These are phyloP conservation scores for Zapus hudsonius DNA, from an alignment of 2,113 vertebrate genomes.

Conservation along the genomic window DNA sequence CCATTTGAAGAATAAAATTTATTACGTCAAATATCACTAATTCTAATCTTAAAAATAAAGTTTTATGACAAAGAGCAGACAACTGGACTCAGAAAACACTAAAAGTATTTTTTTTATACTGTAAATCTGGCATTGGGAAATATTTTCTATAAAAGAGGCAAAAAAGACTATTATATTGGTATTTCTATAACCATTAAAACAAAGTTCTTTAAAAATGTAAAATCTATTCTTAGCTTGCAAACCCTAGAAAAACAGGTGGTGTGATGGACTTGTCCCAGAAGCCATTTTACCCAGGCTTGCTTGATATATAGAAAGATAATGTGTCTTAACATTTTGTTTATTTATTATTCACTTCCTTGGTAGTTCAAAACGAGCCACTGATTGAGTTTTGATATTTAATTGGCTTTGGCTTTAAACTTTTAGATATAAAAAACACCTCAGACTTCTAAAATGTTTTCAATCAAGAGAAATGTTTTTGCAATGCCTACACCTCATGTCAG, in stretches of 20 bases:
- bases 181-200: background rate
- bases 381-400: background rate
- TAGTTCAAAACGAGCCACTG: background rate
- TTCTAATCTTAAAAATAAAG: conserved; percentile 34
- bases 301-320: background rate
- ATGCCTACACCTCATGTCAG: background rate
- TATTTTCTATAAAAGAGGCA: conserved; percentile 16
- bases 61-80: background rate
- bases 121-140: background rate
- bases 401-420: background rate
- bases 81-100: conserved; percentile 17
- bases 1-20: conserved; percentile 28
- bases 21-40: background rate
- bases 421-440: conserved; percentile 47
- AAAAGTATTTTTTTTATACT: background rate
- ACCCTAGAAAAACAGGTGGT: background rate
- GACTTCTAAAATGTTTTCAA: background rate
- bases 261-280: background rate
- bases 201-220: background rate
- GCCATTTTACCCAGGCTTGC: background rate
- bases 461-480: conserved; percentile 36
- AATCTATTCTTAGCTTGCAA: background rate
- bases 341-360: background rate
- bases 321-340: background rate
- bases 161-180: background rate